phyloP scores from a whole-genome alignment of 2,797 vertebrate genomes.

The Steatocranus sp. region DNA sequence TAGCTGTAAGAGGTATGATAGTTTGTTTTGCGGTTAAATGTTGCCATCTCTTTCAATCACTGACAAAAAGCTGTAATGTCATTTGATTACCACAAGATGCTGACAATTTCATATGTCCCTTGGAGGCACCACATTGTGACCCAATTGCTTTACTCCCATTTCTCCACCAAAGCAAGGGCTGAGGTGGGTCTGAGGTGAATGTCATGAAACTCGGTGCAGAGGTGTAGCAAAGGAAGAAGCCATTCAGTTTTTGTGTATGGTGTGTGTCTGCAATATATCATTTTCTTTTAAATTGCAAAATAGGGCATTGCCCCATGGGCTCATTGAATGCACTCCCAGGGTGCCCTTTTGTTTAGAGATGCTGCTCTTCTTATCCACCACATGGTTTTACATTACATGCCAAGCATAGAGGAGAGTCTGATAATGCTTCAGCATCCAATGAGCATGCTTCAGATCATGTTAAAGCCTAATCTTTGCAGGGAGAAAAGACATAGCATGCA shows the following conservation, averaged over 20 bases:
- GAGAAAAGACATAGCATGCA: background rate
- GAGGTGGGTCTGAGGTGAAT: background rate
- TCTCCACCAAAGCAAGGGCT: background rate
- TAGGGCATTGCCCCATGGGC: background rate
- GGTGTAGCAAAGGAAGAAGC: background rate
- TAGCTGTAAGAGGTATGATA: background rate
- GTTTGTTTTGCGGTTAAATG: background rate
- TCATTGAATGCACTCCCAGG: background rate
- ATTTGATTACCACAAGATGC: slow-evolving; percentile 50
- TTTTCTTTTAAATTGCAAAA: background rate
- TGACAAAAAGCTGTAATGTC: slow-evolving; percentile 32
- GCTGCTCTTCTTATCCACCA: slow-evolving; percentile 12
- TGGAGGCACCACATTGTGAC: slow-evolving; percentile 39
- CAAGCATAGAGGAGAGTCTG: slow-evolving; percentile 1
- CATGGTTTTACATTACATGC: slow-evolving; percentile 45
- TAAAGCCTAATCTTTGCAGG: slow-evolving; percentile 5
- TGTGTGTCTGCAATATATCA: background rate
- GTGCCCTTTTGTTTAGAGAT: background rate
- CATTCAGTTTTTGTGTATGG: background rate
- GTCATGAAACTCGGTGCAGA: background rate
- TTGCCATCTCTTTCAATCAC: background rate
- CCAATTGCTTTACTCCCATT: slow-evolving; percentile 37
- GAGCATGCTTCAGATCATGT: slow-evolving; percentile 23
- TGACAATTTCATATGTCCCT: slow-evolving; percentile 41
- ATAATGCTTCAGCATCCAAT: slow-evolving; percentile 12